Evolutionary conservation across 2,113 vertebrate genomes (phyloP), one percentile per base, ranked within the genome.

Genomic region (Eretmochelys imbricata): DNA sequence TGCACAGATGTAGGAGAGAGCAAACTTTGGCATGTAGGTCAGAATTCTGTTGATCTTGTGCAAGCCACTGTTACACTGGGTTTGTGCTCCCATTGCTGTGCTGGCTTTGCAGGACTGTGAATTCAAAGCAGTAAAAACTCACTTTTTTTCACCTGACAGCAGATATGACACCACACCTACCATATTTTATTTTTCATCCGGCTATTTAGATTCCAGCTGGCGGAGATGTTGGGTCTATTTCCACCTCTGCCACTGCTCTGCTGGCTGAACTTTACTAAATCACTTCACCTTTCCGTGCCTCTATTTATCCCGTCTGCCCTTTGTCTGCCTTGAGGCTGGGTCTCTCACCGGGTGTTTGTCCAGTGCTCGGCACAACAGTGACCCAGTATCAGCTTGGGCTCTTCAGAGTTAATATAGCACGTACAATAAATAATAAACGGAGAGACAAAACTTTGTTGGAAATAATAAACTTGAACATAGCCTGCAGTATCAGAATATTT

Each of bases 151-250:
- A 57, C 5, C 31, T 57, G 12, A 51, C 13, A 16, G 4, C 31
- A 3, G 7, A 53, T 2, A 53, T 53, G 51, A 53, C 51, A 22
- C 20, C 53, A 54, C 53, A 54, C 20, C 82, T 78, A 3, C 13
- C 13, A 3, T 35, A 0, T 17, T 85, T 84, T 88, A 4, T 2
- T n/a, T 55, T 2, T 2, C 4, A 59, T 2, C 31, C 3, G 53
- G 2, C 50, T 31, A 78, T 3, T 10, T 14, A 79, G 1, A 25
- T 78, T 27, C 42, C 13, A 27, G 10, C 42, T 29, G 75, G 42
- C 29, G 42, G 46, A 78, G 46, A 14, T 7, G 12, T 72, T 13
- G 42, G 22, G 8, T 27, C 13, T 27, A 78, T 78, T 48, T 78
- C 24, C 1, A 1, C 22, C 42, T 27, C 42, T 78, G 42, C 13